Conservation (phyloP, 1,140 invertebrate species). For the Drosophila subpulchrella region DNA sequence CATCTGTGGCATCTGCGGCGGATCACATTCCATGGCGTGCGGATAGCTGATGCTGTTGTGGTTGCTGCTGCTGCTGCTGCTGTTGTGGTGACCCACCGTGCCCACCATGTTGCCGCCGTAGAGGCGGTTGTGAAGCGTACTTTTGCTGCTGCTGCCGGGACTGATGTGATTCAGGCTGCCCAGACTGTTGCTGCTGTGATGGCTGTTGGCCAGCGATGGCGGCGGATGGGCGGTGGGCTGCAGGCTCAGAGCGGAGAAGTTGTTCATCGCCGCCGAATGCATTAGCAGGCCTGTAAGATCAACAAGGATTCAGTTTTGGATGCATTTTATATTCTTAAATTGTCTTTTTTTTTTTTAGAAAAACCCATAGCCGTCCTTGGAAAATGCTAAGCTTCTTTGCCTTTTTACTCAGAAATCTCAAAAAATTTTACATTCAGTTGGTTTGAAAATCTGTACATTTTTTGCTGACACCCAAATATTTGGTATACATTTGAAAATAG, state of each 20-base stretch:
- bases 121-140: constrained; percentile 12
- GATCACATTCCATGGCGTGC: constrained; percentile 84
- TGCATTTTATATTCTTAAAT: not conserved
- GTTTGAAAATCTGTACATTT: too few relatives aligned
- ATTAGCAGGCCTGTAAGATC: constrained; percentile 65
- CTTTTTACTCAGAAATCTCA: not conserved
- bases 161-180: constrained; percentile 68
- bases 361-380: not conserved
- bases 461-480: too few relatives aligned
- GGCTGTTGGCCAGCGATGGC: constrained; percentile 21
- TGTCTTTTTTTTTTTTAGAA: not conserved
- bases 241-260: constrained; percentile 67
- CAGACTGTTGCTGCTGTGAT: constrained; percentile 54
- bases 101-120: constrained; percentile 36
- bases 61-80: constrained; percentile 3
- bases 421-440: too few relatives aligned
- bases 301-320: not conserved
- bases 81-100: constrained; percentile 11
- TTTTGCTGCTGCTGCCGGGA: constrained; percentile 24
- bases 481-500: too few relatives aligned
- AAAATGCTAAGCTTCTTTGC: not conserved
- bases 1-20: constrained; percentile 64
- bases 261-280: constrained; percentile 65
- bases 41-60: constrained; percentile 68
- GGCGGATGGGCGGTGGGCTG: constrained; percentile 39